Percentiles rank a stretch among this genome's conserved stretches.
Evolutionary conservation across 1,140 invertebrate genomes (phyloP).

Genomic region (Plutomurus gul): DNA sequence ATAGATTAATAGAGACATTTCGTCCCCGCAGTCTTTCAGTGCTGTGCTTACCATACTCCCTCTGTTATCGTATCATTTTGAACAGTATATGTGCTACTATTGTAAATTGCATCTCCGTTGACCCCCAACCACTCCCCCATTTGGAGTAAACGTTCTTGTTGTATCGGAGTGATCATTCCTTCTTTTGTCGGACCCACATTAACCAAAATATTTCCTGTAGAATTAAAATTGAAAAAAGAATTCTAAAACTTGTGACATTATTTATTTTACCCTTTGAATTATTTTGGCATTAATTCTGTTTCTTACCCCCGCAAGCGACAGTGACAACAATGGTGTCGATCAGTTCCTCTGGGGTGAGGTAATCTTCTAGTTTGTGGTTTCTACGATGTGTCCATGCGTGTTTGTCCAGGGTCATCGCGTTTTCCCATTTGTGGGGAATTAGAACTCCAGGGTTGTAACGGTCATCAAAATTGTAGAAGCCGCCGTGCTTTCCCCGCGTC

Average conservation of each 20-base stretch:
- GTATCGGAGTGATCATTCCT: conserved; percentile 64
- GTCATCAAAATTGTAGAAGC: conserved; percentile 75
- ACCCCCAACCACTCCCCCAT: conserved; percentile 63
- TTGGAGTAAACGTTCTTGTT: conserved; percentile 64
- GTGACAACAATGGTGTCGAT: conserved; percentile 63
- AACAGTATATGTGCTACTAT: conserved; percentile 57
- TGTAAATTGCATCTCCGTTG: conserved; percentile 66
- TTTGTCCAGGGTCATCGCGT: conserved; percentile 63
- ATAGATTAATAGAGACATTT: background rate
- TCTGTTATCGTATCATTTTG: conserved; percentile 62
- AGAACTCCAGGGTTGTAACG: conserved; percentile 76
- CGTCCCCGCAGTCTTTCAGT: conserved; percentile 54
- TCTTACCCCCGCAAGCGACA: conserved; percentile 58
- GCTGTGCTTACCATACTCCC: conserved; percentile 55
- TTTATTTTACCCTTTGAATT: no score
- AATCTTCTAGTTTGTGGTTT: conserved; percentile 57
- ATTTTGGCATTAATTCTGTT: no score
- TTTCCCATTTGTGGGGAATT: conserved; percentile 59
- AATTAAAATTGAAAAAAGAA: no score
- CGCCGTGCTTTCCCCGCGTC: conserved; percentile 76
- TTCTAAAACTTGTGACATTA: no score
- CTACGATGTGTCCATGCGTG: conserved; percentile 63
- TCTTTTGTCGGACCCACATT: conserved; percentile 66
- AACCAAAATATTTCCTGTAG: conserved; percentile 62
- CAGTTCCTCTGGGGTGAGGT: conserved; percentile 59